Conservation (phyloP, 2,797 vertebrate species). For the Holocentrus rufus region DNA sequence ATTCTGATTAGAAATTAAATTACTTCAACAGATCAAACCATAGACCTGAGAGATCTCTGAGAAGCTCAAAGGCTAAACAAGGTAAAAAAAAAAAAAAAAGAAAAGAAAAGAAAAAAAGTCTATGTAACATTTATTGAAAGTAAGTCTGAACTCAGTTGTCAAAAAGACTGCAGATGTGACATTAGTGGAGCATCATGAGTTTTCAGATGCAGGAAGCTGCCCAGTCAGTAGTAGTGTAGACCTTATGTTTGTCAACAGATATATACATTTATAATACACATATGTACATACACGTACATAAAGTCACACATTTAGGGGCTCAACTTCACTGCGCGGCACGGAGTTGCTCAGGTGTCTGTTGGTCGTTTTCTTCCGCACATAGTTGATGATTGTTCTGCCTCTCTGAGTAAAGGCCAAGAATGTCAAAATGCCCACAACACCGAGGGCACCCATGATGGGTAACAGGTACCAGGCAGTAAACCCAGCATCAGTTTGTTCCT, state of each 20-base stretch:
- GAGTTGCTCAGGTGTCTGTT: too few relatives aligned
- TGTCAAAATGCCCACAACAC: not conserved
- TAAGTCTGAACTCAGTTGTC: too few relatives aligned
- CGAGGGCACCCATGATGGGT: not conserved
- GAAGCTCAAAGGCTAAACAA: not conserved
- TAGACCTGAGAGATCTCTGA: not conserved
- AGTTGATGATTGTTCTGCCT: not conserved
- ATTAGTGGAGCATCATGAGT: too few relatives aligned
- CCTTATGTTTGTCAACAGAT: not conserved
- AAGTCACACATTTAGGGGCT: too few relatives aligned
- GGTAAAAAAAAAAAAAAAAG: not conserved
- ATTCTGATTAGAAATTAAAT: not conserved
- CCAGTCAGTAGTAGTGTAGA: not conserved
- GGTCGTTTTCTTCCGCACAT: not conserved
- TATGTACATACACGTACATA: too few relatives aligned
- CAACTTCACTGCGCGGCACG: too few relatives aligned
- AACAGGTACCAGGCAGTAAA: not conserved
- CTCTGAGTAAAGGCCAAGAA: not conserved
- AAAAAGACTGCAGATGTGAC: too few relatives aligned
- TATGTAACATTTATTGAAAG: not conserved
- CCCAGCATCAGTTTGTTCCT: not conserved
- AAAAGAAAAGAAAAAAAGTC: not conserved
- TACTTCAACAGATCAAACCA: not conserved
- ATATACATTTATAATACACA: too few relatives aligned
- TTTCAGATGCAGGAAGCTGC: too few relatives aligned